Percentiles rank a stretch among this genome's conserved stretches.
These are phyloP conservation scores for Bolborhynchus lineola DNA, from an alignment of 2,113 vertebrate species.

Conservation along the genomic window DNA sequence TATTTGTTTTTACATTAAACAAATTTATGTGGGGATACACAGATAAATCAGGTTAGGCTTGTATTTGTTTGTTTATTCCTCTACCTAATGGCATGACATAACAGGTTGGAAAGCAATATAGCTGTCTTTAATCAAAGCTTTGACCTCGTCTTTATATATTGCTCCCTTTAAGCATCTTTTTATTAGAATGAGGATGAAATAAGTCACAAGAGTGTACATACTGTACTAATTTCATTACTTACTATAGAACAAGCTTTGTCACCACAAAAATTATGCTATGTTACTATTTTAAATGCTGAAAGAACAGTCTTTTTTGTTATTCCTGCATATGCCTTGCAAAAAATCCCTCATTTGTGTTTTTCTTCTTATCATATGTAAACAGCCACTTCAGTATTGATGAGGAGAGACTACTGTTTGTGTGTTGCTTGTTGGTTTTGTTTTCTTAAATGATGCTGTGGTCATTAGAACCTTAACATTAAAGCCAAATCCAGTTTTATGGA, in stretches of 20 bases:
- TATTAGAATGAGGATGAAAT: not conserved
- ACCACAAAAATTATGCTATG: not conserved
- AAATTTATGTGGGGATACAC: constrained; percentile 57
- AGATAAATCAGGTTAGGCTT: constrained; percentile 53
- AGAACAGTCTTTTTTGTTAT: not conserved
- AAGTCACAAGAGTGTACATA: not conserved
- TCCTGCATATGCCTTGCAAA: not conserved
- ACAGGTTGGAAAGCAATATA: constrained; percentile 16
- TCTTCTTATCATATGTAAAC: not conserved
- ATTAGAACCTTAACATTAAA: constrained; percentile 68
- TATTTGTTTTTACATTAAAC: constrained; percentile 67
- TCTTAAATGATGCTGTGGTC: constrained; percentile 43
- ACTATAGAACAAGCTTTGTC: not conserved
- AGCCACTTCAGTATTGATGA: not conserved
- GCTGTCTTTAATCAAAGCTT: constrained; percentile 1
- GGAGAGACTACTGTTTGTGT: not conserved
- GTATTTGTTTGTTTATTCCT: constrained; percentile 39
- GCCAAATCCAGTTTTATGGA: constrained; percentile 74
- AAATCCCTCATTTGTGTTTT: not conserved
- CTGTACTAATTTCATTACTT: not conserved
- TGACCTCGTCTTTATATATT: not conserved
- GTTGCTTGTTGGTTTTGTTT: constrained; percentile 19
- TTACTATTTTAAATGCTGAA: not conserved
- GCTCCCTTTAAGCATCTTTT: not conserved
- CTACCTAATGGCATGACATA: constrained; percentile 23